Base-by-base conservation (phyloP, 2,797 vertebrate species). In the Cottoperca gobio region DNA sequence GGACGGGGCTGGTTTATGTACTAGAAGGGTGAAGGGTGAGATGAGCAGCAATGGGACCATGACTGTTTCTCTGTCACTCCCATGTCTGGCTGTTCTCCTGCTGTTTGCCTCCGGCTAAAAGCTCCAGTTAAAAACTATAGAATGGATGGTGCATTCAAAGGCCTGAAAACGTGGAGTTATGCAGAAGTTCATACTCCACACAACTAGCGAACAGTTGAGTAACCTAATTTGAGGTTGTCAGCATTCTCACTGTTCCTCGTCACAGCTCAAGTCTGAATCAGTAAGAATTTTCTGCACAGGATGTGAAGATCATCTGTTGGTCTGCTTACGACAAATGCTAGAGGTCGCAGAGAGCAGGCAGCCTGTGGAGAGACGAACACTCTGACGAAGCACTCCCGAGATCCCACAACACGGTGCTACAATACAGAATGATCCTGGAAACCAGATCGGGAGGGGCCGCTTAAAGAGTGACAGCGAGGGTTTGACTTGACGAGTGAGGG, bases 331-430 rank as follows among this genome's bases (percentile, higher is more conserved):
- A 87, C 72, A 78, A 73, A 72, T 73, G 76, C 62, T 19, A 52
- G 74, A 88, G 79, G 79, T 86, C 42, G 6, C 62, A 8, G 46
- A 21, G 70, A 76, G 66, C 17, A 17, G 65, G 43, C 42, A n/a
- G 64, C 35, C 48, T 9, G 11, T 12, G n/a, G n/a, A n/a, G 37
- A 3, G 74, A 78, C n/a, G 10, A 63, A 42, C 72, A 21, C 77
- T 66, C 65, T 79, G 88, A 89, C 54, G 0, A 80, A 73, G 83
- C 71, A 73, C 63, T 85, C 73, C 78, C 61, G 46, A 92, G 74
- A 91, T 90, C 92, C 88, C 91, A 93, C 89, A 92, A 93, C 91
- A 91, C 64, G 19, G 75, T 81, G 90, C 69, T 72, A 90, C 82
- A 87, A 85, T 69, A 76, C 50, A 76, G 43, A 2, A 85, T 89